phyloP scores from a whole-genome alignment of 2,113 vertebrate genomes.

The Micromys minutus region DNA sequence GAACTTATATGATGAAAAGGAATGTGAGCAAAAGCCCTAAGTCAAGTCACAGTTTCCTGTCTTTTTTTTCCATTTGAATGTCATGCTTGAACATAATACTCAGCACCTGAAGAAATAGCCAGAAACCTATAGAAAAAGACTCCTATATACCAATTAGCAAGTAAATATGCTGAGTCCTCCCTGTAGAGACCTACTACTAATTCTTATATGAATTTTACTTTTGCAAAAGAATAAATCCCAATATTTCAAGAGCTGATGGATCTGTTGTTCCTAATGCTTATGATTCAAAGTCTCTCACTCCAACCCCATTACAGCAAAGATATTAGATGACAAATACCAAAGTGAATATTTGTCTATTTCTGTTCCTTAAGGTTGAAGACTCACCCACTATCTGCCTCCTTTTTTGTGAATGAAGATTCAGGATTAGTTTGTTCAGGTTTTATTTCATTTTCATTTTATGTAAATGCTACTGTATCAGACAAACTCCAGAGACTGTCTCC shows the following conservation, averaged over 20 bases:
- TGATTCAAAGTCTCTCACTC: background rate
- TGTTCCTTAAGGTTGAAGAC: background rate
- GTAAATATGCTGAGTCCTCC: background rate
- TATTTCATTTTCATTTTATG: background rate
- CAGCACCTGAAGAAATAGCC: background rate
- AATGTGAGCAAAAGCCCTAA: background rate
- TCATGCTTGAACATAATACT: background rate
- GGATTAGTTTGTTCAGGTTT: background rate
- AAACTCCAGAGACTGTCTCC: background rate
- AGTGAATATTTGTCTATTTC: background rate
- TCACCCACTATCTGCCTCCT: background rate
- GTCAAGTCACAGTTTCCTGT: background rate
- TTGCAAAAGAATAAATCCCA: background rate
- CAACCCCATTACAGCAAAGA: background rate
- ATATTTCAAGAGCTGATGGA: background rate
- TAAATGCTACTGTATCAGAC: background rate
- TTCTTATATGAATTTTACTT: background rate
- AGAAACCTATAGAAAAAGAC: conserved; percentile 16
- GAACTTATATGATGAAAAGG: background rate
- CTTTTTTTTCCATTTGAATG: background rate
- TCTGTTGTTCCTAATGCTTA: background rate
- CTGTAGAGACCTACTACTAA: background rate
- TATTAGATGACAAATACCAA: background rate
- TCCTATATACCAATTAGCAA: background rate
- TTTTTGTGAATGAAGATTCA: background rate